Conservation (phyloP, 2,113 vertebrate species). For the Microtus oregoni region DNA sequence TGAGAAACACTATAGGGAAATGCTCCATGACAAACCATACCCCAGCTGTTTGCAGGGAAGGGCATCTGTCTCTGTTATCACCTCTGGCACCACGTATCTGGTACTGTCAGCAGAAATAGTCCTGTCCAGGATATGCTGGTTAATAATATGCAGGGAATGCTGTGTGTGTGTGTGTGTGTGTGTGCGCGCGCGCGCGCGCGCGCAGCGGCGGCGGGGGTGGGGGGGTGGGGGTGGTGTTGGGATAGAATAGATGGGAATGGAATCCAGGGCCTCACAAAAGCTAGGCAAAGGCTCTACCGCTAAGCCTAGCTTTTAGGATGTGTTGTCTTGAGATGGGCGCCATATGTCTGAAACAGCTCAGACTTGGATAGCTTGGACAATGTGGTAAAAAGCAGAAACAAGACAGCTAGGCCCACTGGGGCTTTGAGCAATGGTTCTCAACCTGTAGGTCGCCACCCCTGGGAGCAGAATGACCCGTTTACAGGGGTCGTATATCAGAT, state of each 20-base stretch:
- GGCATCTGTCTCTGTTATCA: neutral
- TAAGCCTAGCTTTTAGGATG: neutral
- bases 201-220: no score
- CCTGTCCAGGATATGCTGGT: neutral
- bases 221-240: no score
- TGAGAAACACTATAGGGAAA: neutral
- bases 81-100: neutral
- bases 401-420: neutral
- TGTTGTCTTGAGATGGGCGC: neutral
- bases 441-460: neutral
- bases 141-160: neutral
- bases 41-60: neutral
- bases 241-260: no score
- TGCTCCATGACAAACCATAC: neutral
- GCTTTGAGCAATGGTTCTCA: no score
- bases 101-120: neutral
- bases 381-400: neutral
- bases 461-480: neutral
- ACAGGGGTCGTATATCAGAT: neutral
- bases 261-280: neutral
- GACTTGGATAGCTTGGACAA: neutral
- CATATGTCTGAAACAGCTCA: neutral
- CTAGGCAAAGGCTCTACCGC: neutral
- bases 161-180: neutral
- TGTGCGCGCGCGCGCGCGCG: no score